These are phyloP conservation scores for Eudasyphora cyanicolor DNA, from an alignment of 2,888 invertebrate genomes.

Conservation along the genomic window DNA sequence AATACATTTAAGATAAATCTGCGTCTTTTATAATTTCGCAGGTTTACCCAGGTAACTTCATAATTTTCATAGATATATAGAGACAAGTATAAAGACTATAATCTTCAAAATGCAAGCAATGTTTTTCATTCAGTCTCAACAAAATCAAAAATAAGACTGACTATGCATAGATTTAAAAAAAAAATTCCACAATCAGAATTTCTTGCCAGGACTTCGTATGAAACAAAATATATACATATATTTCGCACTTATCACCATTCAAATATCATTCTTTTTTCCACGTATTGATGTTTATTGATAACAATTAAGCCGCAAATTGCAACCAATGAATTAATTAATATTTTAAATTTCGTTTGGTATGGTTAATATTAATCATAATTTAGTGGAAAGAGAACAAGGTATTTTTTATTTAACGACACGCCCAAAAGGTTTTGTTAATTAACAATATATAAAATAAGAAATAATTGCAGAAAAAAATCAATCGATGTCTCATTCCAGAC, in stretches of 20 bases:
- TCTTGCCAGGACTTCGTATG: neutral
- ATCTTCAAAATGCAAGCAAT: too few species aligned
- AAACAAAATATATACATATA: neutral
- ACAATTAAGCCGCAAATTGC: conserved; percentile 12
- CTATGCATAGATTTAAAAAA: neutral
- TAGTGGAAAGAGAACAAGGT: too few species aligned
- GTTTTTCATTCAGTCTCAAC: too few species aligned
- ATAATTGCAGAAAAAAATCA: neutral
- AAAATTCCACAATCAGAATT: neutral
- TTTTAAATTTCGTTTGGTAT: conserved; percentile 12
- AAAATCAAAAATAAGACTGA: neutral
- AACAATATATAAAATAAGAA: neutral
- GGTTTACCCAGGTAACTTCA: too few species aligned
- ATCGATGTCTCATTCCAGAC: too few species aligned
- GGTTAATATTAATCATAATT: conserved; percentile 15
- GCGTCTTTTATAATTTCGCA: too few species aligned
- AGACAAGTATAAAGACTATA: too few species aligned
- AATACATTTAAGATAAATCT: too few species aligned
- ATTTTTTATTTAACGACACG: too few species aligned
- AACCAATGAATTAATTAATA: conserved; percentile 37
- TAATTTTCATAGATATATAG: too few species aligned
- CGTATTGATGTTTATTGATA: conserved; percentile 26
- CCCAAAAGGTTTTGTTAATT: too few species aligned
- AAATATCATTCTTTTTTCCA: neutral
- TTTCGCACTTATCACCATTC: neutral